These are phyloP conservation scores for Cyanistes caeruleus DNA, from an alignment of 2,113 vertebrate species.

Conservation along the genomic window DNA sequence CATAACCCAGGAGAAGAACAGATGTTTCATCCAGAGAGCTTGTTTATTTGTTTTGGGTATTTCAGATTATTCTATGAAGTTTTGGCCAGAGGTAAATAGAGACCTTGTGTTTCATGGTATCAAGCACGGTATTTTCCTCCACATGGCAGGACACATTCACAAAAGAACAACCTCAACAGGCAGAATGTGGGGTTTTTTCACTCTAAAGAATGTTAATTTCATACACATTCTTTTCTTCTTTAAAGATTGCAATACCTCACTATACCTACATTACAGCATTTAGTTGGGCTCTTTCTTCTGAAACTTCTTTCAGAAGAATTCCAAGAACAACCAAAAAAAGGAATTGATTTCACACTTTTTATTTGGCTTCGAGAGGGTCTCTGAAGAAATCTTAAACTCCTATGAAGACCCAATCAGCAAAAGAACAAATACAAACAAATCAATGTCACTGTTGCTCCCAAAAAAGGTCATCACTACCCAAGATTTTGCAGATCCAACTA, in stretches of 20 bases:
- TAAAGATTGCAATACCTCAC: not conserved
- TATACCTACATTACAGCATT: not conserved
- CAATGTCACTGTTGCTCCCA: not conserved
- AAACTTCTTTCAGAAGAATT: not conserved
- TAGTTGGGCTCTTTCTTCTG: not conserved
- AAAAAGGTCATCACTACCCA: not conserved
- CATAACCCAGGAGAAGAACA: not conserved
- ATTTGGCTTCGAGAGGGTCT: not conserved
- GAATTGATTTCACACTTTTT: not conserved
- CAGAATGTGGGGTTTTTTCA: not conserved
- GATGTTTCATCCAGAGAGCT: not conserved
- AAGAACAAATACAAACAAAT: not conserved
- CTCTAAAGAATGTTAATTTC: not conserved
- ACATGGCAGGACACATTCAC: not conserved
- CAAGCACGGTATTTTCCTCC: not conserved
- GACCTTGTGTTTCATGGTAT: not conserved
- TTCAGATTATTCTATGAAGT: not conserved
- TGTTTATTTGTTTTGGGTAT: not conserved
- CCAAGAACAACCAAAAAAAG: not conserved
- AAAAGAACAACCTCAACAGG: not conserved
- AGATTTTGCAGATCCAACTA: not conserved
- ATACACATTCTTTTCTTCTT: not conserved
- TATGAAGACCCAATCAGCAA: not conserved
- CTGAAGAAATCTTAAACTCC: not conserved
- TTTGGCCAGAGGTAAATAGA: not conserved